These are phyloP conservation scores for Aurelia aurita complex sp. Pacific DNA, from an alignment of 30 jellyfish, hydroid and myxozoan genomes.

Conservation along the genomic window DNA sequence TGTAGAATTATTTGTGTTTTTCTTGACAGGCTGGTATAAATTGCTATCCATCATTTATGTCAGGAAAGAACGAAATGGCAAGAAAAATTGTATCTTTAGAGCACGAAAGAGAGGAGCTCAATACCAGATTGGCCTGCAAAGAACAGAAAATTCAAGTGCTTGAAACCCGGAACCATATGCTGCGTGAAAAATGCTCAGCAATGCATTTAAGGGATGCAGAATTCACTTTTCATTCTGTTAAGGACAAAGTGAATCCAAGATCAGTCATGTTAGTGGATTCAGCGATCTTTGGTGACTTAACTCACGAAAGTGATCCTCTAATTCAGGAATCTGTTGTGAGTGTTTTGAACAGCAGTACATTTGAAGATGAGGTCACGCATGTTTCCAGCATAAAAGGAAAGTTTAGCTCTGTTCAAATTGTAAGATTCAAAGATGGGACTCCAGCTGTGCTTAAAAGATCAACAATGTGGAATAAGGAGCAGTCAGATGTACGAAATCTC, in stretches of 20 bases:
- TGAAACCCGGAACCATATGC: background rate
- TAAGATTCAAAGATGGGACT: background rate
- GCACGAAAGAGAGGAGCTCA: background rate
- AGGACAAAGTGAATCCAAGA: background rate
- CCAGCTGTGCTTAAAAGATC: background rate
- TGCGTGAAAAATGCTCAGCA: background rate
- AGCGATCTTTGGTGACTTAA: background rate
- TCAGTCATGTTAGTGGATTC: background rate
- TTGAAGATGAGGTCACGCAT: background rate
- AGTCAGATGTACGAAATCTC: too few relatives aligned
- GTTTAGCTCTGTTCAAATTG: background rate
- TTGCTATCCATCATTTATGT: background rate
- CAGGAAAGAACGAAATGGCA: constrained; percentile 2
- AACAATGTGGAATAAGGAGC: too few relatives aligned
- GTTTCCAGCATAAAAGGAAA: background rate
- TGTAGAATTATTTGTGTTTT: too few relatives aligned
- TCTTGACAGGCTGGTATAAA: background rate
- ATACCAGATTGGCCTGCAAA: background rate
- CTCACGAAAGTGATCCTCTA: background rate
- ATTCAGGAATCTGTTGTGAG: background rate
- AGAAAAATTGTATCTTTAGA: background rate
- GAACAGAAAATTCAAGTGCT: background rate
- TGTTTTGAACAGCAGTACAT: background rate
- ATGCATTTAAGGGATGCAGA: constrained; percentile 23
- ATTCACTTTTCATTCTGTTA: background rate